Percentiles rank a stretch among this genome's conserved stretches.
Conservation (phyloP, 2,113 vertebrate species). For the Morphnarchus princeps region DNA sequence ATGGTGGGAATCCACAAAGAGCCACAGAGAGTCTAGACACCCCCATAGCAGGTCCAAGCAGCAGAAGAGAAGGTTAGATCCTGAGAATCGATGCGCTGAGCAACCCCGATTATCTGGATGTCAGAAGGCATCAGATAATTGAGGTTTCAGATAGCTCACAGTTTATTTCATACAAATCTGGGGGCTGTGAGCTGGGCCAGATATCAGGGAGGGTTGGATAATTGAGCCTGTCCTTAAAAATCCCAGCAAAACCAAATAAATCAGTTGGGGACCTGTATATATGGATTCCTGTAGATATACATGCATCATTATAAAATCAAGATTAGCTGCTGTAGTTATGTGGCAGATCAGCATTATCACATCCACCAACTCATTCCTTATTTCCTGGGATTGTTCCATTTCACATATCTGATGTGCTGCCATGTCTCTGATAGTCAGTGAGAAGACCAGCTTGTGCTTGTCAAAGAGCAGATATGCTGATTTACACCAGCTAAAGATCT, state of each 20-base stretch:
- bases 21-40: conserved; percentile 72
- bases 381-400: conserved; percentile 33
- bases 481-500: neutral
- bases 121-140: conserved; percentile 43
- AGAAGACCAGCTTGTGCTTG: neutral
- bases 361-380: conserved; percentile 23
- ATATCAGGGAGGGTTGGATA: neutral
- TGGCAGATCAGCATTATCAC: neutral
- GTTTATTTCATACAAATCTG: neutral
- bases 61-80: conserved; percentile 84
- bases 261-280: neutral
- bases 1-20: conserved; percentile 67
- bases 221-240: conserved; percentile 12
- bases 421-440: neutral
- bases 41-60: conserved; percentile 83
- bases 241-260: neutral
- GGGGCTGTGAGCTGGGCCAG: neutral
- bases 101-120: conserved; percentile 40
- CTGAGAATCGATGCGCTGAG: conserved; percentile 19
- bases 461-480: neutral
- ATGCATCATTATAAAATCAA: neutral
- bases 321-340: neutral
- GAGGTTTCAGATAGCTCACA: neutral
- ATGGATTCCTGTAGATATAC: neutral
- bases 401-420: neutral